Evolutionary conservation across 1,140 invertebrate species (phyloP).

Genomic region (Drosophila hydei): DNA sequence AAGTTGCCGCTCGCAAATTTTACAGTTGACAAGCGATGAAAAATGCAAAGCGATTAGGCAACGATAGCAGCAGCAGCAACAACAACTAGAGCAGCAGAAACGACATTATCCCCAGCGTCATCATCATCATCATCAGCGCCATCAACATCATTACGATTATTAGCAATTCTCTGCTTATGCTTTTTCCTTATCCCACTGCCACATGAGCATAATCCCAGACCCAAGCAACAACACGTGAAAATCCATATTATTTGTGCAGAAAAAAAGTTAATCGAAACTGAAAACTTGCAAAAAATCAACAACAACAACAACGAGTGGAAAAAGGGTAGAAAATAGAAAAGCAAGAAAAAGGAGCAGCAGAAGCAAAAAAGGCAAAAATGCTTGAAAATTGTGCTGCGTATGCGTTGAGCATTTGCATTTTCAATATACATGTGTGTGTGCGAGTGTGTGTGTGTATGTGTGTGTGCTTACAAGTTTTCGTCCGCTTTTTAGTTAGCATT

Average conservation of each 20-base stretch:
- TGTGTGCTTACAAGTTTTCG: conserved; percentile 19
- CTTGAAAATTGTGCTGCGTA: conserved; percentile 13
- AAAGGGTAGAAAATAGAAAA: conserved; percentile 19
- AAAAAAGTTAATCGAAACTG: conserved; percentile 53
- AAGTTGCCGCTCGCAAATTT: conserved; percentile 36
- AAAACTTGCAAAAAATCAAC: conserved; percentile 37
- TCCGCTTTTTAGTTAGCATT: conserved; percentile 44
- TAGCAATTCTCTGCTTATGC: conserved; percentile 19
- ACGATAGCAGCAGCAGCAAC: background rate
- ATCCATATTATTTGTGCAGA: conserved; percentile 49
- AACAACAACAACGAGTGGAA: conserved; percentile 1
- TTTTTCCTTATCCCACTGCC: conserved; percentile 22
- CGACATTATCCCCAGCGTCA: too few species aligned
- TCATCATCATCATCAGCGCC: conserved; percentile 7
- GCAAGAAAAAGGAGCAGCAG: background rate
- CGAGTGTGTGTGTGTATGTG: conserved; percentile 1
- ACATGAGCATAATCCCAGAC: conserved; percentile 28
- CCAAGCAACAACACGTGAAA: conserved; percentile 27
- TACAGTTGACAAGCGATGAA: conserved; percentile 47
- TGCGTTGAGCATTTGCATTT: conserved; percentile 36
- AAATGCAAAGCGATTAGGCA: conserved; percentile 37
- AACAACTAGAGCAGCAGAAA: background rate
- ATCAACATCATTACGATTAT: conserved; percentile 7
- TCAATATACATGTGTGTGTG: conserved; percentile 16
- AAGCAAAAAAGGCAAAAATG: conserved; percentile 15